Conservation (phyloP, 1,140 invertebrate genomes). For the Leucophenga varia region DNA sequence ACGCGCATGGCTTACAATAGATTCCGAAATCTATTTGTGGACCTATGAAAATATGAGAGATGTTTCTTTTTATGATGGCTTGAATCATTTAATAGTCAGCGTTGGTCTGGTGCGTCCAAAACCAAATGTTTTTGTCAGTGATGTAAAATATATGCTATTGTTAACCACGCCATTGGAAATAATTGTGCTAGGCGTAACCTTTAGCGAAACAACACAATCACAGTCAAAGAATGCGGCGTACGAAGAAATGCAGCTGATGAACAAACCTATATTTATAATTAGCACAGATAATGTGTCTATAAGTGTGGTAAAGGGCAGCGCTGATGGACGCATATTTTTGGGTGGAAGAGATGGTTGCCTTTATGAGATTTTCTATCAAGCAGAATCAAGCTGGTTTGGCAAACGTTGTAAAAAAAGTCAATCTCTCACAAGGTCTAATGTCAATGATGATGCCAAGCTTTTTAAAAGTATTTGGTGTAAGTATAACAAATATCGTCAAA, state of each 20-base stretch:
- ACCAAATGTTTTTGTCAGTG: conserved; percentile 80
- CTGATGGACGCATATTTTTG: conserved; percentile 88
- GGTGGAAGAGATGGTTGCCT: conserved; percentile 92
- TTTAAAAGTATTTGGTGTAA: conserved; percentile 65
- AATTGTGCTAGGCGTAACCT: conserved; percentile 68
- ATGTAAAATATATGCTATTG: conserved; percentile 90
- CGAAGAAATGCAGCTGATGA: conserved; percentile 88
- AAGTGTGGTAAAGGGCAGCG: conserved; percentile 78
- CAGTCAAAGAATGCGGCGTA: conserved; percentile 25
- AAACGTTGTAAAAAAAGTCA: conserved; percentile 93
- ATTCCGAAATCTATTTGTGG: conserved; percentile 95
- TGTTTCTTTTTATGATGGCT: conserved; percentile 90
- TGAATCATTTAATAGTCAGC: conserved; percentile 86
- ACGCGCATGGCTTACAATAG: conserved; percentile 95
- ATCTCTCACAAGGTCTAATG: conserved; percentile 85
- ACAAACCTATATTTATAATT: conserved; percentile 90
- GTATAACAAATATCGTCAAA: background rate
- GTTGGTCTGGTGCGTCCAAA: conserved; percentile 86
- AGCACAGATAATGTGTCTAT: conserved; percentile 90
- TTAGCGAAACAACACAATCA: conserved; percentile 28
- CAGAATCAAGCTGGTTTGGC: conserved; percentile 88
- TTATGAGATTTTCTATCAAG: conserved; percentile 95
- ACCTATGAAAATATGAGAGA: conserved; percentile 88
- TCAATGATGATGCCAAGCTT: conserved; percentile 93
- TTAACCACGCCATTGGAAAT: conserved; percentile 93